Evolutionary conservation across 2,797 vertebrate species (phyloP).

Genomic region (Lithobates pipiens): DNA sequence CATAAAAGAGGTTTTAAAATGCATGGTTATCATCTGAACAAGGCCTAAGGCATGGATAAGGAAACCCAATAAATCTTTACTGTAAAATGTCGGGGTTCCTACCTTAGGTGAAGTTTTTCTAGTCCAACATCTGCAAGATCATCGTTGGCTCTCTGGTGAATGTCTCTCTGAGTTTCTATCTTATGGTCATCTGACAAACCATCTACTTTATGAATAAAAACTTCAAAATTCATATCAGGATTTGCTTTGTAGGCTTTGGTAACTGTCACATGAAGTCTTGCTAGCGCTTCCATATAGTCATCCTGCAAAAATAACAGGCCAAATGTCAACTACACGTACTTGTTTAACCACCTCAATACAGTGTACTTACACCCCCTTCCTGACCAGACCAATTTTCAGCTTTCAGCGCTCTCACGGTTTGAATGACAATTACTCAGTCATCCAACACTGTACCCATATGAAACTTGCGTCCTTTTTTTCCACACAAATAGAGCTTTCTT

Average conservation of each 20-base stretch:
- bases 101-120: slow-evolving; percentile 99
- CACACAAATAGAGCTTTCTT: too few relatives aligned
- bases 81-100: neutral
- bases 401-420: too few relatives aligned
- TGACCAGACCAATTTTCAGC: too few relatives aligned
- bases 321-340: neutral
- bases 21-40: too few relatives aligned
- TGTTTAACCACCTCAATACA: too few relatives aligned
- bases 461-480: too few relatives aligned
- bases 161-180: slow-evolving; percentile 98
- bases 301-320: slow-evolving; percentile 79
- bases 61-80: neutral
- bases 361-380: too few relatives aligned
- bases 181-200: slow-evolving; percentile 98
- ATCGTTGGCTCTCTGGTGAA: slow-evolving; percentile 98
- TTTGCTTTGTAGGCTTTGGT: slow-evolving; percentile 98
- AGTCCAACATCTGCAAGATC: slow-evolving; percentile 96
- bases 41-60: too few relatives aligned
- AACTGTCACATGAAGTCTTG: slow-evolving; percentile 95
- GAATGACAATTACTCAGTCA: too few relatives aligned
- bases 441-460: too few relatives aligned
- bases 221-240: slow-evolving; percentile 99
- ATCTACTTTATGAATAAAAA: slow-evolving; percentile 99
- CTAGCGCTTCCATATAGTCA: slow-evolving; percentile 97
- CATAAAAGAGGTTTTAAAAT: too few relatives aligned